phyloP scores from a whole-genome alignment of 1,140 invertebrate species.

The Steinernema khuongi region DNA sequence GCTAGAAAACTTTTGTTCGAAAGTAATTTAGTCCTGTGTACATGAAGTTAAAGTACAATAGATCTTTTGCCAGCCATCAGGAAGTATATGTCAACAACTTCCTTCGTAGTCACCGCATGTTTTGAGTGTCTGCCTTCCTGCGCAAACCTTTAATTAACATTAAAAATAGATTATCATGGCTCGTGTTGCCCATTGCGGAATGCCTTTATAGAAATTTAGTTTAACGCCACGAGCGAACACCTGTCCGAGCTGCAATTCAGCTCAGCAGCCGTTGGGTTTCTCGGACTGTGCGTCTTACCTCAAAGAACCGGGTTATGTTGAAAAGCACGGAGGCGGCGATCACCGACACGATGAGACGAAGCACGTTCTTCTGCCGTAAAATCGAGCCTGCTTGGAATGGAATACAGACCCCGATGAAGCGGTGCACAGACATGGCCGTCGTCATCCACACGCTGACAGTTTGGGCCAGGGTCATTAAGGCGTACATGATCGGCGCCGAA shows the following conservation, averaged over 20 bases:
- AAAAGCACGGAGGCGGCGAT: not conserved
- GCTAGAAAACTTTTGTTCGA: too few relatives aligned
- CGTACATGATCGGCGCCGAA: conserved; percentile 29
- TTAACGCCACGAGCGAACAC: too few relatives aligned
- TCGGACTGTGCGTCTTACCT: not conserved
- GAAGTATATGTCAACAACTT: too few relatives aligned
- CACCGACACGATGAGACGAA: not conserved
- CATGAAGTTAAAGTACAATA: too few relatives aligned
- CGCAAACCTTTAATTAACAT: not conserved
- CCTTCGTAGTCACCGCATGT: too few relatives aligned
- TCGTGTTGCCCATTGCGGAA: too few relatives aligned
- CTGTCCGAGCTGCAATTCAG: too few relatives aligned
- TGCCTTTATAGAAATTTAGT: too few relatives aligned
- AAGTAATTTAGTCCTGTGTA: too few relatives aligned
- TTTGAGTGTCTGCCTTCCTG: not conserved
- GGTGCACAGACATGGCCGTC: conserved; percentile 23
- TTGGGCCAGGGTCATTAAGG: conserved; percentile 23
- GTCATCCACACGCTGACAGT: conserved; percentile 30
- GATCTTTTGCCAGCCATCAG: too few relatives aligned
- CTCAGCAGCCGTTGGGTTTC: too few relatives aligned
- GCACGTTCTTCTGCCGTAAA: not conserved
- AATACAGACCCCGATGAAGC: conserved; percentile 24
- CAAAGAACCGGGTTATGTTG: conserved; percentile 12
- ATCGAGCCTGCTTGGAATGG: conserved; percentile 1
- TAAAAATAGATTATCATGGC: too few relatives aligned